Percentiles rank a stretch among this genome's conserved stretches.
phyloP scores from a whole-genome alignment of 2,113 vertebrate species.

The Tylochromis polylepis region DNA sequence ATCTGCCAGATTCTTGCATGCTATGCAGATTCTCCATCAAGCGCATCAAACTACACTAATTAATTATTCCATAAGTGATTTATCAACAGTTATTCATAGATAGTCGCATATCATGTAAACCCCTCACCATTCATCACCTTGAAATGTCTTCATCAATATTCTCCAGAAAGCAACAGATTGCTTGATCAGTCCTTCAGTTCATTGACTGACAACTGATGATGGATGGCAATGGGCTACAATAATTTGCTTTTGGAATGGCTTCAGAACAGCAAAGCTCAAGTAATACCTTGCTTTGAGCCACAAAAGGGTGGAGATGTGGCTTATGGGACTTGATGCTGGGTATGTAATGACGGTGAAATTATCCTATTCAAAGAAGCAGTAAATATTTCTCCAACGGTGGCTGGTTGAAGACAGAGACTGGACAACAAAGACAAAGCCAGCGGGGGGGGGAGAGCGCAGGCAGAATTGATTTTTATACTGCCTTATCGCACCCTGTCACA shows the following conservation, averaged over 20 bases:
- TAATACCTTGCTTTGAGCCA: not conserved
- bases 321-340: constrained; percentile 18
- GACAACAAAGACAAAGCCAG: not conserved
- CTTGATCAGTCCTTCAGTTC: constrained; percentile 20
- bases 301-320: not conserved
- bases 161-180: not conserved
- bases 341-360: constrained; percentile 1
- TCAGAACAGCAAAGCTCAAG: not conserved
- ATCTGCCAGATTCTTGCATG: not conserved
- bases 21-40: not conserved
- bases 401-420: not conserved
- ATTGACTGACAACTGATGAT: constrained; percentile 28
- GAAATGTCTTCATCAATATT: constrained; percentile 36
- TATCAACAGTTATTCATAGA: constrained; percentile 24
- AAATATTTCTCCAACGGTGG: not conserved
- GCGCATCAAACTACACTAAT: not conserved
- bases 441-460: not conserved
- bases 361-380: constrained; percentile 14
- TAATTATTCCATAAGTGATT: constrained; percentile 8
- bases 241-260: not conserved
- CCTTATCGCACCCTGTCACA: constrained; percentile 30
- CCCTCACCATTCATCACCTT: not conserved
- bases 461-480: constrained; percentile 16
- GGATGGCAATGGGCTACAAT: not conserved
- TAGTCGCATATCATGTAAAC: not conserved